Evolutionary conservation across 1,140 invertebrate species (phyloP), one percentile per base, ranked within the genome.

Genomic region (Hesperophylax magnus): DNA sequence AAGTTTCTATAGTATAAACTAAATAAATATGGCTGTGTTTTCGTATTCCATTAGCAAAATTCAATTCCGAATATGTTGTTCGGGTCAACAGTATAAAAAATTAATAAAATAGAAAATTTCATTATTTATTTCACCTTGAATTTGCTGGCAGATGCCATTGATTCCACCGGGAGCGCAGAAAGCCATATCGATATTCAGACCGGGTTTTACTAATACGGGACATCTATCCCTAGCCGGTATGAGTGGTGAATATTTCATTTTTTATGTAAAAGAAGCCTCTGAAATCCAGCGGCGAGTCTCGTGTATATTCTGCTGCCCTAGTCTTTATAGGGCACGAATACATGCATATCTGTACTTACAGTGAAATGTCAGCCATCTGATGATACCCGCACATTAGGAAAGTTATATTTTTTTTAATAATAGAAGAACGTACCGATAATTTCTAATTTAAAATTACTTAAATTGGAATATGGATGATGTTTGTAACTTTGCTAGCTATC

Each of bases 251-350:
- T 54, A 77, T 77, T 58, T 77, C 54, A 60, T 69, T 53, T n/a
- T 78, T 78, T 78, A 78, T 78, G 77, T 77, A 78, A 78, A 78
- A 71, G 77, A 78, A 78, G 67, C 77, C 77, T 78, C 18, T 56
- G 67, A 78, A 78, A 78, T 78, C 15, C 77, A 69, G 24, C 27
- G 63, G 39, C 24, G 20, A 63, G 47, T 24, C n/a, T 18, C 56
- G 17, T 77, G 22, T 47, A n/a, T 77, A 27, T 56, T 75, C 72
- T 75, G 72, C 72, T 75, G 72, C 72, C 47, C 47, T 31, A 58
- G 72, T 72, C 52, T 18, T 17, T 72, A 72, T 17, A 22, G 69
- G 39, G 7, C 58, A 20, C 9, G 11, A 1, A 47, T 47, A 47
- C 39, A 47, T 47, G 39, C 39, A 47, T 9, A 47, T 0, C 9